Conservation (phyloP, 2,797 vertebrate genomes). For the Artibeus jamaicensis region DNA sequence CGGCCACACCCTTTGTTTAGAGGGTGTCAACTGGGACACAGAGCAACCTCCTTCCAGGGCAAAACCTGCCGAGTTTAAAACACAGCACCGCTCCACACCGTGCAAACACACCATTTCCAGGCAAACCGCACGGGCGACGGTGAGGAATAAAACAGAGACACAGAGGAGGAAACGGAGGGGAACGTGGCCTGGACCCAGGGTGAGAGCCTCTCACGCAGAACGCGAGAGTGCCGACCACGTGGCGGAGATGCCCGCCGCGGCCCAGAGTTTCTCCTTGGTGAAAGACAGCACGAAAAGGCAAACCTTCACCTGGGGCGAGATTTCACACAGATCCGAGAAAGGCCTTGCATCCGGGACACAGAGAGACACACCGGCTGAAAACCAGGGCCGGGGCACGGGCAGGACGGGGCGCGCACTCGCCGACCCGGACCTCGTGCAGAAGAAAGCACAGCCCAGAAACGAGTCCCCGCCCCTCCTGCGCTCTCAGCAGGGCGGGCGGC, state of each 20-base stretch:
- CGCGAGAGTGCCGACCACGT: accelerated
- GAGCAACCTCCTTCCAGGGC: neutral
- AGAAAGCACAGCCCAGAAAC: no score
- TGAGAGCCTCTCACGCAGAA: neutral
- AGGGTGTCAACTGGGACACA: neutral
- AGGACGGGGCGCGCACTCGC: neutral
- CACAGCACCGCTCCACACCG: neutral
- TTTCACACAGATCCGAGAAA: accelerated
- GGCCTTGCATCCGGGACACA: neutral
- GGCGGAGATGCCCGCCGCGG: accelerated
- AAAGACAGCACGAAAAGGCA: neutral
- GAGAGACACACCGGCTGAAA: neutral
- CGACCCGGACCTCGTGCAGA: neutral
- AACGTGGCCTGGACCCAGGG: accelerated
- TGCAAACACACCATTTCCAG: neutral
- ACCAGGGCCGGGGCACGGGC: neutral
- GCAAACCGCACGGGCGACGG: accelerated
- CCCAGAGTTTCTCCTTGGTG: neutral
- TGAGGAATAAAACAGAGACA: no score
- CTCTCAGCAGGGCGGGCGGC: accelerated
- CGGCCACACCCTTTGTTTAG: accelerated
- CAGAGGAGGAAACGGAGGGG: neutral
- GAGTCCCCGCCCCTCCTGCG: neutral
- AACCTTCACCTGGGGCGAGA: neutral
- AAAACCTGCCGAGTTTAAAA: neutral